Conservation (phyloP, 2,113 vertebrate species). For the Lontra canadensis region DNA sequence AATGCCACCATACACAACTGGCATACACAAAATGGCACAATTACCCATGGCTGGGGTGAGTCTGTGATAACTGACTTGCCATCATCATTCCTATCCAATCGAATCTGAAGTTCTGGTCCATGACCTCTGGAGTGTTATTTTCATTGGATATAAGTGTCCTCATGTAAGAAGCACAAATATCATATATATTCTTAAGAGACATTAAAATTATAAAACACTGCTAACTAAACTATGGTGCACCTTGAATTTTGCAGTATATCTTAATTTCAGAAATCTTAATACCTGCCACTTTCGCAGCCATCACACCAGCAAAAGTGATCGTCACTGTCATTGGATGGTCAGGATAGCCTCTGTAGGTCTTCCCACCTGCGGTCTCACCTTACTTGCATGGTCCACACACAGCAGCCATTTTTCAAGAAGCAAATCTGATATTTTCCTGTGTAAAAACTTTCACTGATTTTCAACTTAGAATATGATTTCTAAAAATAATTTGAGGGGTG, state of each 20-base stretch:
- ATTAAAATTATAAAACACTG: background rate
- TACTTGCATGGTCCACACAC: background rate
- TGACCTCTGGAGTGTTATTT: background rate
- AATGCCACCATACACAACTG: too few relatives aligned
- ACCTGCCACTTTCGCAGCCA: background rate
- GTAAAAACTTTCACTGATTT: background rate
- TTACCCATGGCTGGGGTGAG: background rate
- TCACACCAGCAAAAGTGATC: background rate
- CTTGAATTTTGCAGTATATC: background rate
- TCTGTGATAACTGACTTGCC: background rate
- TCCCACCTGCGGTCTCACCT: background rate
- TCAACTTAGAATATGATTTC: background rate
- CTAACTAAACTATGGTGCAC: background rate
- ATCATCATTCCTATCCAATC: background rate
- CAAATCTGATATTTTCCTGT: background rate
- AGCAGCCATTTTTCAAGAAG: background rate
- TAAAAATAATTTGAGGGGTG: background rate
- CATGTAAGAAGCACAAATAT: background rate
- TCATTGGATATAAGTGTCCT: background rate
- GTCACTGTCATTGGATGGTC: too few relatives aligned
- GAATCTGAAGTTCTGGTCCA: background rate
- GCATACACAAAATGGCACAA: too few relatives aligned
- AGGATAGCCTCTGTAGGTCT: background rate
- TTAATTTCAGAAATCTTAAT: background rate
- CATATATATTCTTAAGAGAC: background rate